These are phyloP conservation scores for Arctopsyche grandis DNA, from an alignment of 1,140 invertebrate genomes.

Conservation along the genomic window DNA sequence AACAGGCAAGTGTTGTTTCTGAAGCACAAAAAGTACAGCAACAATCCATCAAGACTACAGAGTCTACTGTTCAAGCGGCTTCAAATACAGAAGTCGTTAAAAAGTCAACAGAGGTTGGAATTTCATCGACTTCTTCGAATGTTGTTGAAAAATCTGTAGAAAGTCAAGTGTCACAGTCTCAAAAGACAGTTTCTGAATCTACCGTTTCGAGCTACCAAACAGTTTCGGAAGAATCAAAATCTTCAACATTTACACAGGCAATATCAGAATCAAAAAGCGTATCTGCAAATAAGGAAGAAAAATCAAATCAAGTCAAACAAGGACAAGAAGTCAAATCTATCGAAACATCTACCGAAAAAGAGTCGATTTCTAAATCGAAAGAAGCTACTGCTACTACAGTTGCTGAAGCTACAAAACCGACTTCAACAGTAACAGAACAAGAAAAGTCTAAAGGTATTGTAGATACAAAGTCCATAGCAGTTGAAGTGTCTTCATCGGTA, in stretches of 20 bases:
- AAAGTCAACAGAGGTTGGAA: conserved; percentile 1
- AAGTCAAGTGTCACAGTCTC: conserved; percentile 32
- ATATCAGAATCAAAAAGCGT: not conserved
- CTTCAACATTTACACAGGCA: conserved; percentile 53
- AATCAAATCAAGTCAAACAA: not conserved
- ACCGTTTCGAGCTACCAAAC: conserved; percentile 25
- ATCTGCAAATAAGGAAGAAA: conserved; percentile 3
- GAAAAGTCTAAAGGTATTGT: not conserved
- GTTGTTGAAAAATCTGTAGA: conserved; percentile 37
- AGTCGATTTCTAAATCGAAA: not conserved
- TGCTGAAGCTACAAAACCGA: not conserved
- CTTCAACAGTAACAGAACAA: not conserved
- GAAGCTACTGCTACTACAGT: not conserved
- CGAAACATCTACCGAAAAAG: not conserved
- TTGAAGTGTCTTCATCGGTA: not conserved
- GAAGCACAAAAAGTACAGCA: conserved; percentile 19
- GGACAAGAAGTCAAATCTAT: no score
- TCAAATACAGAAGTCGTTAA: conserved; percentile 24
- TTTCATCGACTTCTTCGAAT: not conserved
- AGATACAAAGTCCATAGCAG: not conserved
- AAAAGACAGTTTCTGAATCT: conserved; percentile 5
- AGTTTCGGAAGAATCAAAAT: conserved; percentile 42
- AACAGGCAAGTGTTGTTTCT: not conserved
- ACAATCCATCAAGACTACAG: conserved; percentile 26
- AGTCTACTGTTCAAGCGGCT: conserved; percentile 14